Conservation (phyloP, 2,113 vertebrate genomes). For the Oriolus oriolus region DNA sequence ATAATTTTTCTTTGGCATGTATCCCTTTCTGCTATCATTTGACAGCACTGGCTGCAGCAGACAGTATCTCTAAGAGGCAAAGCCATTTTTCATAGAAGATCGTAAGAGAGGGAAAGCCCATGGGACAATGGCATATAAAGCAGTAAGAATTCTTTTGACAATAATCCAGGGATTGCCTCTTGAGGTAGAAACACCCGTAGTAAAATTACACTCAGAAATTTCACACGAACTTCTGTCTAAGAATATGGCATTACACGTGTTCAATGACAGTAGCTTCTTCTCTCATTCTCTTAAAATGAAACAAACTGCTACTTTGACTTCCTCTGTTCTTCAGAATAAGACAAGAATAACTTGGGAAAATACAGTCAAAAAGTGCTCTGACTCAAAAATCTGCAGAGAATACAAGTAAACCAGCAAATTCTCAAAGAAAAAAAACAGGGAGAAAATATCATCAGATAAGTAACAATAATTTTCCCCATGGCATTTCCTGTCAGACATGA, state of each 20-base stretch:
- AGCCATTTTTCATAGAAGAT: background rate
- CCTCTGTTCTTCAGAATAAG: background rate
- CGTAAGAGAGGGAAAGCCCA: background rate
- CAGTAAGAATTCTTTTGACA: background rate
- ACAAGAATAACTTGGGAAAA: background rate
- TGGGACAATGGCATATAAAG: background rate
- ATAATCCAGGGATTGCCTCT: background rate
- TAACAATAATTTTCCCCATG: background rate
- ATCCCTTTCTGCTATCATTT: background rate
- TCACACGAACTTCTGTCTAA: accelerated
- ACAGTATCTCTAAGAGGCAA: background rate
- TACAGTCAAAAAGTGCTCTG: background rate
- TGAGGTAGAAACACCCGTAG: background rate
- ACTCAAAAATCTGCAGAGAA: background rate
- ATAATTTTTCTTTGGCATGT: background rate
- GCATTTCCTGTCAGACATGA: background rate
- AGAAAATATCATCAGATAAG: background rate
- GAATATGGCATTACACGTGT: background rate
- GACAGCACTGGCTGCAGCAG: background rate
- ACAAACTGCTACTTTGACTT: background rate
- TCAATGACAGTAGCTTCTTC: background rate
- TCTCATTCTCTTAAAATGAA: background rate
- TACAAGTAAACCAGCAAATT: background rate
- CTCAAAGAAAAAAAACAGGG: background rate
- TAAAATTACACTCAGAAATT: background rate